Evolutionary conservation across 2,113 vertebrate genomes (phyloP).

Genomic region (Dunckerocampus dactyliophorus): DNA sequence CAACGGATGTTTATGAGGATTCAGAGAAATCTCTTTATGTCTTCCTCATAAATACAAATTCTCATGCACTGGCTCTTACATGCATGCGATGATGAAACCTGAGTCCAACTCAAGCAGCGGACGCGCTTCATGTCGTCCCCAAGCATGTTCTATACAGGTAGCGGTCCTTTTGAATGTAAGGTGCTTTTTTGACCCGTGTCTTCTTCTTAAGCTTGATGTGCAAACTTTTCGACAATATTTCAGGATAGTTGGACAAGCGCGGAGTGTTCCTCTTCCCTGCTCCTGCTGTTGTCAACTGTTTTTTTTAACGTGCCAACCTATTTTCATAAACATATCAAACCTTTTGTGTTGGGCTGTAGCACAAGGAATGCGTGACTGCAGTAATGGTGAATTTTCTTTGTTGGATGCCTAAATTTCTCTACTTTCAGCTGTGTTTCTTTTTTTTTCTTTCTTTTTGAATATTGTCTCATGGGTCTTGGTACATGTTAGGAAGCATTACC

Average conservation of each 20-base stretch:
- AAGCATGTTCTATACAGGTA: conserved; percentile 61
- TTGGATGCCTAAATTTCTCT: conserved; percentile 56
- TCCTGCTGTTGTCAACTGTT: conserved; percentile 54
- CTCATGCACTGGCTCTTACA: conserved; percentile 53
- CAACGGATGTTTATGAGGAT: conserved; percentile 34
- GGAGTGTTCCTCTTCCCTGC: conserved; percentile 18
- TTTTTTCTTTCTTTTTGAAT: conserved; percentile 19
- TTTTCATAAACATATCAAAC: conserved; percentile 72
- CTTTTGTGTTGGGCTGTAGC: conserved; percentile 51
- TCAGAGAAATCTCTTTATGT: conserved; percentile 41
- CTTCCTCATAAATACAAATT: conserved; percentile 29
- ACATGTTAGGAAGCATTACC: conserved; percentile 38
- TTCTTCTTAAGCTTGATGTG: conserved; percentile 48
- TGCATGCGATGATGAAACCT: conserved; percentile 52
- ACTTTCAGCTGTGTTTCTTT: conserved; percentile 42
- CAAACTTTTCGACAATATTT: conserved; percentile 34
- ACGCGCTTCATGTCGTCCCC: conserved; percentile 45
- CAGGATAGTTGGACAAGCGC: conserved; percentile 44
- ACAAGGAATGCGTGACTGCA: conserved; percentile 41
- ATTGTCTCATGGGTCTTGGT: conserved; percentile 31
- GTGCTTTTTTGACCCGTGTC: conserved; percentile 55
- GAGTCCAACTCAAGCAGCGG: conserved; percentile 25
- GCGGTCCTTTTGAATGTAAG: conserved; percentile 65
- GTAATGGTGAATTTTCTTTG: conserved; percentile 35
- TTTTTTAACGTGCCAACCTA: conserved; percentile 69